Evolutionary conservation across 2,797 vertebrate genomes (phyloP), one percentile per base, ranked within the genome.

Genomic region (Periophthalmus magnuspinnatus): DNA sequence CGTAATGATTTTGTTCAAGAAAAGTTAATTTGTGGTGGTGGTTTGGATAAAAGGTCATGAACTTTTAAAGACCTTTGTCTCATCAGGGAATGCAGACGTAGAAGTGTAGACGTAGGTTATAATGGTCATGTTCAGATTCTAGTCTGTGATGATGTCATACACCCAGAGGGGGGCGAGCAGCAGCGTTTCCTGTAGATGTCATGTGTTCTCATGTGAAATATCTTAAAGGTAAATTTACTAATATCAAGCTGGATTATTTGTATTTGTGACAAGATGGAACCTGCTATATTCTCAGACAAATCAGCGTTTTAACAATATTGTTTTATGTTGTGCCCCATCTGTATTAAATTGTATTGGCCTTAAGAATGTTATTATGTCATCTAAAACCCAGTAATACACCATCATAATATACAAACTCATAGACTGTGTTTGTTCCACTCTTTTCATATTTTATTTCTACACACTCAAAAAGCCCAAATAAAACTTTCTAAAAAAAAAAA

Each of bases 31-130:
- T 41, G 62, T 47, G 64, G 62, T 48, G 62, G 14, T 48, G 41
- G 22, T 64, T 48, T 64, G 22, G 62, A 47, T 48, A 64, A 47
- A 64, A 28, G 62, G 62, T 47, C 62, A 48, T 64, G 62, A 64
- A 64, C 62, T 48, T 47, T 45, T 63, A 45, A 24, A 47, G 11
- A 63, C 13, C 45, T 47, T 24, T 56, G 21, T 28, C 55, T 57
- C 13, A 28, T 24, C 55, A 0, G 5, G 24, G 55, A 56, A 28
- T 16, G 19, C 28, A 28, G 28, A 1, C 28, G 11, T 55, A 55
- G 52, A 9, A 54, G 47, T 50, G 17, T 50, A 50, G 16, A 11
- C 1, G 11, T 45, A 45, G 17, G 17, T 50, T 50, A 19, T 19
- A 50, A 19, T 10, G 36, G 36, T 38, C 36, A 36, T 38, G 36